Evolutionary conservation across 1,140 invertebrate genomes (phyloP), one percentile per base, ranked within the genome.

Genomic region (Harpegnathos saltator): DNA sequence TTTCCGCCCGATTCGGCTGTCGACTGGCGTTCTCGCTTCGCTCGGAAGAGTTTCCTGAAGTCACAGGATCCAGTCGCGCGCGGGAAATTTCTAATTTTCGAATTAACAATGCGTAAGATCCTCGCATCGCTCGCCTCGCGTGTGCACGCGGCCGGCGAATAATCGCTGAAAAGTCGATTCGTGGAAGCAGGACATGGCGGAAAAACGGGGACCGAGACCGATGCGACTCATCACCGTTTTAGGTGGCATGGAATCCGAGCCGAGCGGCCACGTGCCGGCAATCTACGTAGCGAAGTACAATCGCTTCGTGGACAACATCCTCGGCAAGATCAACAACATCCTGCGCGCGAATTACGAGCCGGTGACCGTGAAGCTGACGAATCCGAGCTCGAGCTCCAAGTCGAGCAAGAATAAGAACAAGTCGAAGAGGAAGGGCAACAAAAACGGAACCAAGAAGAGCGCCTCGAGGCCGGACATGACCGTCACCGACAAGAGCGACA

Each of bases 201-300:
- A 1, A 69, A 58, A 69, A 52, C 52, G 48, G 17, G 29, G 44
- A 69, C 0, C 22, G 24, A 71, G 22, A 68, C 7, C 68, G 52
- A 78, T 29, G 9, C n/a, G 17, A 71, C 33, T 80, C 38, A 48
- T 80, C 24, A 50, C 38, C 12, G 52, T 0, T 84, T 84, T 90
- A 95, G 94, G 94, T 78, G 92, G 89, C 5, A 85, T 95, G 89
- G 89, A 91, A 0, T 68, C 87, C 0, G 90, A 91, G 24, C 89
- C 90, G 0, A 92, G 93, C n/a, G 95, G 84, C 58, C 86, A 94
- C 77, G 94, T 97, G 22, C 95, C 97, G 2, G 95, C 96, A 0
- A 95, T 96, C 38, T 97, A 97, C 92, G 96, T 97, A 33, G 94
- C 96, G 29, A 97, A 97, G 91, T 97, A 98, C 93, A 98, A 98